Conservation (phyloP, 2,888 invertebrate genomes). For the Ariolimax columbianus region DNA sequence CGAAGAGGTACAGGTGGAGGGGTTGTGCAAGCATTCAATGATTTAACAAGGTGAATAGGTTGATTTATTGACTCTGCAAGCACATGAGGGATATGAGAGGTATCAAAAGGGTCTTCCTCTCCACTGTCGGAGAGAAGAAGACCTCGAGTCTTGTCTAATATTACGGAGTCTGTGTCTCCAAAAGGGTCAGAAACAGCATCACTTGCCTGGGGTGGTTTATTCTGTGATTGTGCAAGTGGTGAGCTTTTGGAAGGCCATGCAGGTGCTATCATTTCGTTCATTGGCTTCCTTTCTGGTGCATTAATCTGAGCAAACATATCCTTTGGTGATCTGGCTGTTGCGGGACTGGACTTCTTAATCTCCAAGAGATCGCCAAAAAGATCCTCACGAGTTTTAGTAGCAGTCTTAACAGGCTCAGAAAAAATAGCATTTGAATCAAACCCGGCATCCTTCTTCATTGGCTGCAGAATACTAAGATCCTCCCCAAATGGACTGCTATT, state of each 20-base stretch:
- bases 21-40: slow-evolving; percentile 19
- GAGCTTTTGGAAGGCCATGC: not conserved
- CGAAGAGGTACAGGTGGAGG: slow-evolving; percentile 40
- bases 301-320: slow-evolving; percentile 66
- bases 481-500: slow-evolving; percentile 52
- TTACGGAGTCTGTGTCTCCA: slow-evolving; percentile 36
- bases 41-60: slow-evolving; percentile 21
- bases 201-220: slow-evolving; percentile 37
- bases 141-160: slow-evolving; percentile 42
- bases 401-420: not conserved
- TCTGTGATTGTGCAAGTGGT: not conserved
- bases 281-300: slow-evolving; percentile 62
- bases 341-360: slow-evolving; percentile 52
- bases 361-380: slow-evolving; percentile 66
- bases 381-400: slow-evolving; percentile 40
- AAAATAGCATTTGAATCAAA: slow-evolving; percentile 1
- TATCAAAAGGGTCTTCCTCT: slow-evolving; percentile 61
- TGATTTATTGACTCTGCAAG: slow-evolving; percentile 28
- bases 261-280: slow-evolving; percentile 63
- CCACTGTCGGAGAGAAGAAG: slow-evolving; percentile 42
- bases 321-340: slow-evolving; percentile 60
- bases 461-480: slow-evolving; percentile 38
- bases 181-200: slow-evolving; percentile 49
- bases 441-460: slow-evolving; percentile 45
- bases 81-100: slow-evolving; percentile 55